Percentiles rank a stretch among this genome's conserved stretches.
These are phyloP conservation scores for Dendroctonus valens DNA, from an alignment of 1,140 invertebrate species.

Conservation along the genomic window DNA sequence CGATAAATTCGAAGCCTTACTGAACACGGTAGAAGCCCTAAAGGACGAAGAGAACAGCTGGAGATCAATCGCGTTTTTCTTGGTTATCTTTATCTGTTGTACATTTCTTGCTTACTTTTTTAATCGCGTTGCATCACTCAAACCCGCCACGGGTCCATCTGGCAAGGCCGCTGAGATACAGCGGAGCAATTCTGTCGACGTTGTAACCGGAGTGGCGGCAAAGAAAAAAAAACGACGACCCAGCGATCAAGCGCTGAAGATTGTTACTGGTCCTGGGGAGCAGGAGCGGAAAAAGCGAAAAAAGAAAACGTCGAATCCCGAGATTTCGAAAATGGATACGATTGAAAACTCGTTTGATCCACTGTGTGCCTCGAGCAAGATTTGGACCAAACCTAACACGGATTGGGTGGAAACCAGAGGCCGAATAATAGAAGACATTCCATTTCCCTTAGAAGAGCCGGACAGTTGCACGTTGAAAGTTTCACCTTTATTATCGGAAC, in stretches of 20 bases:
- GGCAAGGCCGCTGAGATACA: conserved; percentile 46
- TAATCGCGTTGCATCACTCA: conserved; percentile 17
- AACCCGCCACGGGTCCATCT: conserved; percentile 37
- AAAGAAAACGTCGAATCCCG: conserved; percentile 45
- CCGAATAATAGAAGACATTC: conserved; percentile 42
- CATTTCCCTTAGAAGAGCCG: conserved; percentile 47
- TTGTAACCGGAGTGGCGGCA: conserved; percentile 50
- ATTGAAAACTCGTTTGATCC: conserved; percentile 44
- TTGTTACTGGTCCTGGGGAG: conserved; percentile 42
- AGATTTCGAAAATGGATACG: conserved; percentile 33
- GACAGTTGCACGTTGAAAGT: conserved; percentile 44
- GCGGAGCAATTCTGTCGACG: conserved; percentile 62
- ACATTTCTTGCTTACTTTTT: conserved; percentile 34
- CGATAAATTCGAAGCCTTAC: conserved; percentile 63
- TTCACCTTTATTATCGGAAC: conserved; percentile 19
- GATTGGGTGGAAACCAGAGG: conserved; percentile 39
- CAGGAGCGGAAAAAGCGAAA: conserved; percentile 51
- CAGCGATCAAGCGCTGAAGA: conserved; percentile 74
- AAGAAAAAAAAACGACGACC: conserved; percentile 62
- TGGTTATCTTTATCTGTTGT: conserved; percentile 16
- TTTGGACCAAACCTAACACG: conserved; percentile 23
- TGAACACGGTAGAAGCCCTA: conserved; percentile 56
- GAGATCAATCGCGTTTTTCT: conserved; percentile 60
- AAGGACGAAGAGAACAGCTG: conserved; percentile 65
- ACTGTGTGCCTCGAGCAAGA: conserved; percentile 26